These are phyloP conservation scores for Sternotherus odoratus DNA, from an alignment of 2,797 vertebrate genomes.

Conservation along the genomic window DNA sequence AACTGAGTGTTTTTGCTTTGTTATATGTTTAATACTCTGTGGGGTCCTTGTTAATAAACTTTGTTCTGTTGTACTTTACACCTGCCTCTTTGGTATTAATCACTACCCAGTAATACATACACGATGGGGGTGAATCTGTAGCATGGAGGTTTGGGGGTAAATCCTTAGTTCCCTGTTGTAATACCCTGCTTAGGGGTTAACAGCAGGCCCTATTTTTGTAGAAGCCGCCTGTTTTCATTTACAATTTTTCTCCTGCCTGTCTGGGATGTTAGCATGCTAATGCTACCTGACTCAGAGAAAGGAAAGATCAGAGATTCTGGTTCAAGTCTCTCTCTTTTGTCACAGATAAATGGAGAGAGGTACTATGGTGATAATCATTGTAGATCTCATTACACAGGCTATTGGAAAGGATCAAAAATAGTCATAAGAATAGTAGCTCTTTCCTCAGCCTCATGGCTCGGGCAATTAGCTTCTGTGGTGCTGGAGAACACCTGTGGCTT, in stretches of 20 bases:
- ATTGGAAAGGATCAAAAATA: background rate
- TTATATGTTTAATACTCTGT: too few species aligned
- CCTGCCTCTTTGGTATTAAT: too few species aligned
- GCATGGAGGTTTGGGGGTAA: too few species aligned
- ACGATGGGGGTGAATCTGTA: too few species aligned
- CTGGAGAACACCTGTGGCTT: background rate
- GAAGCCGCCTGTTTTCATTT: background rate
- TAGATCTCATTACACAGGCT: background rate
- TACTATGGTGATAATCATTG: background rate
- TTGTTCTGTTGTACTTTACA: too few species aligned
- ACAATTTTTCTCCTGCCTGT: background rate
- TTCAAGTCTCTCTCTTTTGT: background rate
- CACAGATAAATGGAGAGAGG: background rate
- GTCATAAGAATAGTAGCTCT: background rate
- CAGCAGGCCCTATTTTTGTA: background rate
- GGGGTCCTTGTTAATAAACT: too few species aligned
- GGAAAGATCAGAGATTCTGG: background rate
- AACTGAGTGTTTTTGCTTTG: too few species aligned
- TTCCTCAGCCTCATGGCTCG: background rate
- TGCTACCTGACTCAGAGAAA: background rate
- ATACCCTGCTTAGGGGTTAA: too few species aligned
- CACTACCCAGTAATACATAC: too few species aligned
- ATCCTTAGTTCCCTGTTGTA: too few species aligned
- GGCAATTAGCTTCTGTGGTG: background rate
- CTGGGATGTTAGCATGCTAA: background rate